These are phyloP conservation scores for Prionailurus viverrinus DNA, from an alignment of 2,113 vertebrate genomes.

Conservation along the genomic window DNA sequence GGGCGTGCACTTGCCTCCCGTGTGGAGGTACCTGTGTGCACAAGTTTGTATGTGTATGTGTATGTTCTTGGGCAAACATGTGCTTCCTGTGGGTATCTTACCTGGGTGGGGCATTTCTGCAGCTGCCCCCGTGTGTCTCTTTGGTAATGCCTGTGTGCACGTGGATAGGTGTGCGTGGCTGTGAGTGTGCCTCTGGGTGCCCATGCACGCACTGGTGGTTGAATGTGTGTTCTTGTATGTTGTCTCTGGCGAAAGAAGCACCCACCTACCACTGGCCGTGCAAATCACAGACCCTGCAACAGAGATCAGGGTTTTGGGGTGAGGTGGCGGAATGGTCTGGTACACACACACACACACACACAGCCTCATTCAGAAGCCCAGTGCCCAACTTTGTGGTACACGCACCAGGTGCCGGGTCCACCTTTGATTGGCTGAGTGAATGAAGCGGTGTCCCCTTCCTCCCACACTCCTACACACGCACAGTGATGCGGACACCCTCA, in stretches of 20 bases:
- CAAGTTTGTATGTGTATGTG: neutral
- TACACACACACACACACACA: neutral
- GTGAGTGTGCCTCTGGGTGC: neutral
- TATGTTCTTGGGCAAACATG: neutral
- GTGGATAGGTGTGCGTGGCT: neutral
- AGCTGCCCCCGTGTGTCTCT: neutral
- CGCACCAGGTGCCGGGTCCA: neutral
- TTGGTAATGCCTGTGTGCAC: neutral
- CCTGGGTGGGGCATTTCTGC: neutral
- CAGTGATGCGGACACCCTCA: neutral
- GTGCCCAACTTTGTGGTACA: neutral
- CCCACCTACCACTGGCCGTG: slow-evolving; percentile 8
- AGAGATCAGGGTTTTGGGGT: slow-evolving; percentile 20
- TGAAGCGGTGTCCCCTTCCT: neutral
- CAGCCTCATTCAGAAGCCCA: neutral
- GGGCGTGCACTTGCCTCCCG: neutral
- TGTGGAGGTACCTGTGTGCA: neutral
- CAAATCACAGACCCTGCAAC: slow-evolving; percentile 39
- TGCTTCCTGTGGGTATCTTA: neutral
- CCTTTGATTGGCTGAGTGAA: neutral
- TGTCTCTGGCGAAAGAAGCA: slow-evolving; percentile 54
- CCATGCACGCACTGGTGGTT: neutral
- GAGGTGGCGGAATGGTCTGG: slow-evolving; percentile 36
- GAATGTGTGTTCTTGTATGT: neutral
- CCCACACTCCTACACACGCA: neutral